Evolutionary conservation across 2,113 vertebrate genomes (phyloP).

Genomic region (Paratilapia polleni): DNA sequence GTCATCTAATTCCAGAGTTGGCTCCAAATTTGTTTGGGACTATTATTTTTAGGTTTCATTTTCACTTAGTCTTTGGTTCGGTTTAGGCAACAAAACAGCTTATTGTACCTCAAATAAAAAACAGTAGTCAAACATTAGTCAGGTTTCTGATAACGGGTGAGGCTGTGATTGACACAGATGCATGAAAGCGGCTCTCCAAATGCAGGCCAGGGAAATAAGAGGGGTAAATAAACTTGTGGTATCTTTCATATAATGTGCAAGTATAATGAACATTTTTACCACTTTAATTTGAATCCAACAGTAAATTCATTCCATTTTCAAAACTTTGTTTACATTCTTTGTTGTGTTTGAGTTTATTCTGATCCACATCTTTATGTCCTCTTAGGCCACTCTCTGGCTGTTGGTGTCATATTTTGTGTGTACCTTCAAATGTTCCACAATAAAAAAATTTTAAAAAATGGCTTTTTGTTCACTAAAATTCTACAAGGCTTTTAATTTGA

Average conservation of each 20-base stretch:
- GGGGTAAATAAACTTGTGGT: accelerated
- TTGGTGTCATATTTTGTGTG: background rate
- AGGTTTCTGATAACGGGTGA: accelerated
- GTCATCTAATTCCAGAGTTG: no score
- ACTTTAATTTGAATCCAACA: background rate
- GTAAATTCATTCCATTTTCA: background rate
- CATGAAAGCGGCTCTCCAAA: background rate
- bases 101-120: background rate
- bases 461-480: no score
- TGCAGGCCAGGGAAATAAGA: background rate
- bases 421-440: background rate
- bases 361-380: background rate
- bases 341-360: background rate
- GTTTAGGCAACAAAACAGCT: background rate
- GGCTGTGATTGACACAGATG: background rate
- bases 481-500: background rate
- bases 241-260: background rate
- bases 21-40: no score
- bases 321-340: background rate
- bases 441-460: no score
- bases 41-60: no score
- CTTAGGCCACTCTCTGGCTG: background rate
- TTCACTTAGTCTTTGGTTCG: background rate
- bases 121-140: background rate
- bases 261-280: background rate